Base-by-base conservation (phyloP, 1,140 invertebrate species). In the Heliconius melpomene region DNA sequence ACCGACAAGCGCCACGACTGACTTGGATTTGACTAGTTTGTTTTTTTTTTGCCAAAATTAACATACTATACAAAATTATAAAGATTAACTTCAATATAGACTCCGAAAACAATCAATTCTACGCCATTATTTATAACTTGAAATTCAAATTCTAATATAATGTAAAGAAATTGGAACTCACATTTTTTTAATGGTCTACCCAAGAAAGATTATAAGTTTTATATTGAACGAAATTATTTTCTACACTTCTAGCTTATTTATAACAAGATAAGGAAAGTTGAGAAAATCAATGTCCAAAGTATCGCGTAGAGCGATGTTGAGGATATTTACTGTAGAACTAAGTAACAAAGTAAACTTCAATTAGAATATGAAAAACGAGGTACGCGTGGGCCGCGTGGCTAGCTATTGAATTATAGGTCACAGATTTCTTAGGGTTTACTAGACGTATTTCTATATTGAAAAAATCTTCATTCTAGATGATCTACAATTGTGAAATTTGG, bases 201-300 rank as follows among this genome's bases (percentile, higher is more conserved):
- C n/a, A 60, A 60, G 54, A 60, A 60, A 60, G n/a, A 60, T 60
- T 60, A 60, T 60, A 60, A 60, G n/a, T 60, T 60, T 60, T 60
- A 66, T 66, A 66, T 18, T 6, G 60, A 66, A 66, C 26, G 26
- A 66, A 29, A 18, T 66, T 66, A 66, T 66, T 66, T 66, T 66
- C 26, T 23, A 57, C 54, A 29, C 23, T 66, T 66, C 13, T 66
- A 66, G 60, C 60, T 29, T 66, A 26, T 66, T 16, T 66, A 66
- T 66, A 16, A 29, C 23, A 66, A 26, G 60, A 66, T 66, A 11
- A 66, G 26, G 23, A 29, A 66, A 66, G 60, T 60, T 60, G 8
- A 60, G n/a, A 60, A 60, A 60, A 60, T 60, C 54, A 60, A 60
- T 26, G 54, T 60, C 54, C n/a, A 60, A 60, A 23, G 54, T 60